Evolutionary conservation across 35 echinoderm and acorn worm species (phyloP).

Genomic region (Heliocidaris erythrogramma): DNA sequence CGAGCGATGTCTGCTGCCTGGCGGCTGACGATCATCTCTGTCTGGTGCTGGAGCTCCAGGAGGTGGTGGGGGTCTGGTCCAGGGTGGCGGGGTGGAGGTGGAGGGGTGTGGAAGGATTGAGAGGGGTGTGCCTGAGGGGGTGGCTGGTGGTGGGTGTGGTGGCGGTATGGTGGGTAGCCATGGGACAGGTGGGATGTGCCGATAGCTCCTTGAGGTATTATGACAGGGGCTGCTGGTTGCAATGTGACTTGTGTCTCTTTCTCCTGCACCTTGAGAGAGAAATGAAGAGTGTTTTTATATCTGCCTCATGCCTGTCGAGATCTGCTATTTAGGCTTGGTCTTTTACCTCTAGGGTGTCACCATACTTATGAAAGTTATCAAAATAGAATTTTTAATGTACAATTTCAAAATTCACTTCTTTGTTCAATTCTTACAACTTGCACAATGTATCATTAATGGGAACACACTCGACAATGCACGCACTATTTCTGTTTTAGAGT

Average conservation of each 20-base stretch:
- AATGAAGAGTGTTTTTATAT: background rate
- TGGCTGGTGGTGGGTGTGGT: background rate
- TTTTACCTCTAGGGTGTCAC: too few relatives aligned
- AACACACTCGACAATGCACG: too few relatives aligned
- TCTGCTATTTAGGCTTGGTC: too few relatives aligned
- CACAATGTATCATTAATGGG: too few relatives aligned
- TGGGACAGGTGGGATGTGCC: background rate
- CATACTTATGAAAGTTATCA: too few relatives aligned
- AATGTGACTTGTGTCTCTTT: background rate
- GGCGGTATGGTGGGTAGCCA: background rate
- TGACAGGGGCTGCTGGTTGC: background rate
- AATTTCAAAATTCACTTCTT: too few relatives aligned
- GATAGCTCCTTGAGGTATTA: background rate
- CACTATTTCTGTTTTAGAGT: too few relatives aligned
- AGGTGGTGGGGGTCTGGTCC: constrained; percentile 26
- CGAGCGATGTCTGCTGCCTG: constrained; percentile 41
- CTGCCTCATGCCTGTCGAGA: too few relatives aligned
- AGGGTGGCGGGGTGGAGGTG: constrained; percentile 16
- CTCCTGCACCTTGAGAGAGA: background rate
- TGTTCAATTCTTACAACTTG: too few relatives aligned
- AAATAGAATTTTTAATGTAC: too few relatives aligned
- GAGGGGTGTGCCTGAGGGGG: background rate
- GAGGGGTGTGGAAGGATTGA: background rate
- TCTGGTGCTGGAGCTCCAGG: background rate
- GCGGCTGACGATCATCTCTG: constrained; percentile 22